Evolutionary conservation across 2,113 vertebrate species (phyloP), one percentile per base, ranked within the genome.

Genomic region (Tretioscincus oriximinensis): DNA sequence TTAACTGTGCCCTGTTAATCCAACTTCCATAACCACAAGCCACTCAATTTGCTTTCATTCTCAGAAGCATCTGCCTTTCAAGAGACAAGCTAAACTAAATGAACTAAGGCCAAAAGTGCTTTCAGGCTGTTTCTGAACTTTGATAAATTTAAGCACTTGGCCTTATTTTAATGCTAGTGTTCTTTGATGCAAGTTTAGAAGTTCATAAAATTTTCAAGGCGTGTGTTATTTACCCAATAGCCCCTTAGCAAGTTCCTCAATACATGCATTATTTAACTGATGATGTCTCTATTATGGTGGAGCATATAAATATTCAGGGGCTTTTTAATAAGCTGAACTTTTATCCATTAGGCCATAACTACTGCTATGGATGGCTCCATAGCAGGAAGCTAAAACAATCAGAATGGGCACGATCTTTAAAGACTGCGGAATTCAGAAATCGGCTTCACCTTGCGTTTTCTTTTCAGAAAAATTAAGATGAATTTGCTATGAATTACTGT

Each of bases 151-250:
- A 45, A 91, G 85, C 73, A 79, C 72, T 89, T 78, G 87, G 85
- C 73, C 47, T 82, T 88, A 88, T 82, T 75, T 86, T 82, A 70
- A 79, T 82, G 86, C 20, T 11, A 18, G 81, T 69, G 87, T 67
- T 87, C 86, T 79, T 87, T 89, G 86, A 85, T 88, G 90, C 90
- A 85, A 89, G 81, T 91, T 92, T 89, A 91, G 83, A 88, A 93
- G 87, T 91, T 92, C 88, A 92, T 92, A 83, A 93, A 90, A 90
- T 89, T 92, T 92, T 91, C 80, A 90, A 74, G 89, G 78, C 85
- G 51, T 41, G 85, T 58, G 69, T 92, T 92, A 90, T 91, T 93
- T 91, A 91, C 81, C 47, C 80, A 85, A 80, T 47, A 89, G 74
- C 83, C 78, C 73, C 88, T 91, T 63, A 78, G 74, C 74, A 78